These are phyloP conservation scores for Sinella curviseta DNA, from an alignment of 1,140 invertebrate genomes.

Conservation along the genomic window DNA sequence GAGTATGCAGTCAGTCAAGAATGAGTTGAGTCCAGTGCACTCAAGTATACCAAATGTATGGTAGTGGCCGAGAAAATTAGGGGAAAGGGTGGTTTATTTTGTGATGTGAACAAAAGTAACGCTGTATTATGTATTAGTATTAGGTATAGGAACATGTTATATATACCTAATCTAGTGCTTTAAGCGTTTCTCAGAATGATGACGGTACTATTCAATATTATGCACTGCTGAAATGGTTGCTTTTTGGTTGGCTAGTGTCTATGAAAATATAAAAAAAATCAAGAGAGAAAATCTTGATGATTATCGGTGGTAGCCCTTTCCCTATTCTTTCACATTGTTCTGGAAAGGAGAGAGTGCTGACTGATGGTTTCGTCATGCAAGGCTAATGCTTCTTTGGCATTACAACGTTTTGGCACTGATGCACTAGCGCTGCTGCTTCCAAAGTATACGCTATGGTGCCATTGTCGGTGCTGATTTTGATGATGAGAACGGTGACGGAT, in stretches of 20 bases:
- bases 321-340: background rate
- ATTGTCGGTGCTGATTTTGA: background rate
- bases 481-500: constrained; percentile 3
- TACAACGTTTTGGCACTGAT: background rate
- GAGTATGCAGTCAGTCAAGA: background rate
- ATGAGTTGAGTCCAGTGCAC: background rate
- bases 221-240: too few species aligned
- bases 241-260: too few species aligned
- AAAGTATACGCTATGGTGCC: background rate
- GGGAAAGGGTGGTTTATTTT: background rate
- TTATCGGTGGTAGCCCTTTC: background rate
- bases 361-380: background rate
- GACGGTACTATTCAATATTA: too few species aligned
- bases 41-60: background rate
- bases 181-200: too few species aligned
- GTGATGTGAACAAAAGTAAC: too few species aligned
- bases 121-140: background rate
- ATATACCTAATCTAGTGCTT: too few species aligned
- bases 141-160: too few species aligned
- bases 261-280: too few species aligned
- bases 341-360: background rate
- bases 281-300: background rate
- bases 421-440: background rate
- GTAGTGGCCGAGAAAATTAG: background rate
- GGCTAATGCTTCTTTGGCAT: background rate